A percentile compares a stretch with the other conserved stretches of the same genome.
Conservation (phyloP, 2,797 vertebrate species). For the Oryzias sinensis region DNA sequence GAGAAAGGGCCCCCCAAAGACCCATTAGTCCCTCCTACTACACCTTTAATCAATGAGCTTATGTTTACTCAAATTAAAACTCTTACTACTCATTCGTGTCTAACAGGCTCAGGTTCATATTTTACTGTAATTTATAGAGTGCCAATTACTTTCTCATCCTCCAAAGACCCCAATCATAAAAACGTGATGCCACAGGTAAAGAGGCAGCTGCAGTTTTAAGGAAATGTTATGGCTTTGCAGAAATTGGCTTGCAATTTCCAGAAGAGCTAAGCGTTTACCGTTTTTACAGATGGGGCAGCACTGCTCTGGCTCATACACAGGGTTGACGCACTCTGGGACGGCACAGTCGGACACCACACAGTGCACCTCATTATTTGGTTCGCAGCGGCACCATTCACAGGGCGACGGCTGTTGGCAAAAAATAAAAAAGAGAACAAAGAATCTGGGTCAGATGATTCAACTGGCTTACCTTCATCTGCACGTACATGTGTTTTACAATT, state of each 20-base stretch:
- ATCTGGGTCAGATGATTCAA: conserved; percentile 51
- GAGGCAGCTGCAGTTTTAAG: conserved; percentile 42
- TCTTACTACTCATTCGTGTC: conserved; percentile 71
- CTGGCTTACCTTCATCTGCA: conserved; percentile 16
- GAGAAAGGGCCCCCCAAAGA: conserved; percentile 73
- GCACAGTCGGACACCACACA: conserved; percentile 99
- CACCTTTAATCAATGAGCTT: conserved; percentile 76
- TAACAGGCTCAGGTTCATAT: conserved; percentile 65
- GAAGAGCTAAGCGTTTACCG: conserved; percentile 82
- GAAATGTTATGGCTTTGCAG: conserved; percentile 51
- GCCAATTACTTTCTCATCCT: conserved; percentile 67
- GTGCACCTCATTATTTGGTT: conserved; percentile 99
- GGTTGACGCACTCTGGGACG: conserved; percentile 98
- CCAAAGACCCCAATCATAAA: conserved; percentile 47
- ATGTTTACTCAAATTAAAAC: conserved; percentile 81
- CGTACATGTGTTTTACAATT: not conserved
- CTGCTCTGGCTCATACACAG: conserved; percentile 98
- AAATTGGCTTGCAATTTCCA: conserved; percentile 30
- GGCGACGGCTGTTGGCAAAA: conserved; percentile 88
- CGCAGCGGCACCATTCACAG: conserved; percentile 99
- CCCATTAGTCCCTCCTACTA: conserved; percentile 74
- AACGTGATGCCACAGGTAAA: conserved; percentile 50
- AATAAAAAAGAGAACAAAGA: conserved; percentile 16
- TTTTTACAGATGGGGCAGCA: conserved; percentile 99
- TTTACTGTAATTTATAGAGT: conserved; percentile 71